Conservation (phyloP, 2,797 vertebrate species). For the Onychomys leucogaster region DNA sequence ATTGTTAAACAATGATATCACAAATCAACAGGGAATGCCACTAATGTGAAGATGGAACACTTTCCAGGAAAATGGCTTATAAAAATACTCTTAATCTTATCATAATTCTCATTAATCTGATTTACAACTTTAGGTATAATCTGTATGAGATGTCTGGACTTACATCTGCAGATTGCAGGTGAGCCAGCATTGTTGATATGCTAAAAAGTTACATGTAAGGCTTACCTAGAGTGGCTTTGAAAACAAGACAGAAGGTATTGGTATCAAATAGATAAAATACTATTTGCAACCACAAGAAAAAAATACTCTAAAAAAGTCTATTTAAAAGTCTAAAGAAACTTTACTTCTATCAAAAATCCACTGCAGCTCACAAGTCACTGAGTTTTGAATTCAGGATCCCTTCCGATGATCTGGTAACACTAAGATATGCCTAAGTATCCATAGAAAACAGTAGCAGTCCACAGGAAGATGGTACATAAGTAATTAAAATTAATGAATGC, state of each 20-base stretch:
- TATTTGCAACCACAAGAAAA: constrained; percentile 1
- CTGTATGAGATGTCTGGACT: background rate
- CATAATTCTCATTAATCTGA: constrained; percentile 9
- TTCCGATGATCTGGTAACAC: background rate
- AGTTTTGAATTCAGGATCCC: constrained; percentile 30
- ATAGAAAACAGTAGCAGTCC: background rate
- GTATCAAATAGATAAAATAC: constrained; percentile 27
- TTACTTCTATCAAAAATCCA: background rate
- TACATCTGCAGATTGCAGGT: background rate
- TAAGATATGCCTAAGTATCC: background rate
- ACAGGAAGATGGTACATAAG: background rate
- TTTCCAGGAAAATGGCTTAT: background rate
- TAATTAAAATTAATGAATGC: background rate
- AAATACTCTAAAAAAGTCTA: constrained; percentile 37
- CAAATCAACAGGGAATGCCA: background rate
- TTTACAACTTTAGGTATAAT: background rate
- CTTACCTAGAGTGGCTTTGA: constrained; percentile 51
- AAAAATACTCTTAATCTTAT: background rate
- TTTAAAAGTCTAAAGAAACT: constrained; percentile 45
- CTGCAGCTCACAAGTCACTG: background rate
- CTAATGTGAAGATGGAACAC: background rate
- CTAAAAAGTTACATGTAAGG: background rate
- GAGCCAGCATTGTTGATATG: background rate
- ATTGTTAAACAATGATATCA: constrained; percentile 7
- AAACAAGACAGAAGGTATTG: constrained; percentile 49